These are phyloP conservation scores for Daboia siamensis DNA, from an alignment of 2,113 vertebrate genomes.

Conservation along the genomic window DNA sequence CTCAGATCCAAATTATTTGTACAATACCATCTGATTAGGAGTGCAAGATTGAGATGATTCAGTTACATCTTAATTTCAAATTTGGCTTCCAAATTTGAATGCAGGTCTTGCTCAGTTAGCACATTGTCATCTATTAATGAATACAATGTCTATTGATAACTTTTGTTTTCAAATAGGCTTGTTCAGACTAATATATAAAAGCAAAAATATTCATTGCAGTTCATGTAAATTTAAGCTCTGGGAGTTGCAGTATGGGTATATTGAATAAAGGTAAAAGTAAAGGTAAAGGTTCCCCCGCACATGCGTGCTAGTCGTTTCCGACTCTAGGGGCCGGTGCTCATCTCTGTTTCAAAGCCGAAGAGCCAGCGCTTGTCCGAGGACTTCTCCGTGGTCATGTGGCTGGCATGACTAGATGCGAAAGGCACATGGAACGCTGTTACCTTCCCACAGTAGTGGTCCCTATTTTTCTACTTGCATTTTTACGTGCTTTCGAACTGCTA, in stretches of 20 bases:
- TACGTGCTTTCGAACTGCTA: no score
- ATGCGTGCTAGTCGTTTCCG: no score
- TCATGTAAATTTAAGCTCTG: background rate
- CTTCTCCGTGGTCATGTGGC: no score
- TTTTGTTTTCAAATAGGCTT: background rate
- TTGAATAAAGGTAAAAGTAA: no score
- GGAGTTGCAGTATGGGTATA: background rate
- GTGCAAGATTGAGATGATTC: background rate
- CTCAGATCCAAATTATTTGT: background rate
- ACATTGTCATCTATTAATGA: background rate
- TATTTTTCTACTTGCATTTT: no score
- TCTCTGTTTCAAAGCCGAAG: no score
- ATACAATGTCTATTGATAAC: background rate
- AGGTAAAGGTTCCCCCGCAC: no score
- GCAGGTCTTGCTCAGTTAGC: background rate
- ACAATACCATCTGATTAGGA: background rate
- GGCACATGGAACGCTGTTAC: no score
- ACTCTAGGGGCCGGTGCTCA: no score
- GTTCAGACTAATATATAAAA: background rate
- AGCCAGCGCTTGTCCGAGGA: no score
- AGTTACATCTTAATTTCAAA: background rate
- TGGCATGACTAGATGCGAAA: no score
- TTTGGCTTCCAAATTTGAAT: background rate
- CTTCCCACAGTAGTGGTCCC: no score
- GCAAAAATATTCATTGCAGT: background rate